Base-by-base conservation (phyloP, 2,113 vertebrate species). In the Calcarius ornatus region DNA sequence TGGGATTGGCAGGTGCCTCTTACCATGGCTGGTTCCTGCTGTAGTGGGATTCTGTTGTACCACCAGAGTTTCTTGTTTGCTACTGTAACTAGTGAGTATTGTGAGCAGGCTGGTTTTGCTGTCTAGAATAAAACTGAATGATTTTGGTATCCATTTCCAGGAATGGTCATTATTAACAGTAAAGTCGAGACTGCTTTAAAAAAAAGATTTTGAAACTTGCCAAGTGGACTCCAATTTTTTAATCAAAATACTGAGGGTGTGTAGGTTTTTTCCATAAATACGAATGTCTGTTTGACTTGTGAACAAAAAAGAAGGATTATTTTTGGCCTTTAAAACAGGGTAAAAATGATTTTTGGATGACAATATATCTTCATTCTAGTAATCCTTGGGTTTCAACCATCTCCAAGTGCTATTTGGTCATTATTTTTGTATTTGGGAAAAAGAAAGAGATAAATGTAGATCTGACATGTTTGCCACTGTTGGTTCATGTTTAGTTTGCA, bases 241-340 rank as follows among this genome's bases (percentile, higher is more conserved):
- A 76, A 65, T 85, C 31, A 90, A 84, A 92, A 85, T 72, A 63
- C 11, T 68, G n/a, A 60, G 57, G 15, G 5, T 25, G 31, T 64
- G 14, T 82, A 42, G 57, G 12, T 54, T 81, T 91, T 89, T 73
- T 64, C 15, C 27, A 23, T 81, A 73, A 72, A 77, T 85, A 72
- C 8, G 16, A 66, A n/a, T 63, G 33, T 77, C 28, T 65, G 11
- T 78, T 86, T 94, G 81, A 92, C 86, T 21, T 57, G 48, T 79
- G 73, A 85, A 40, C 15, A 35, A 15, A 33, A 86, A 57, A 50
- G 23, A 75, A 28, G 10, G 30, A 30, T 76, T 82, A 20, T 73
- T 92, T 61, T 95, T 91, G 73, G 45, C 53, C 42, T 85, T 76
- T 53, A 43, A 69, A 94, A 47, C 12, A n/a, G 47, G 38, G 12